Percentiles rank a stretch among this genome's conserved stretches.
Conservation (phyloP, 2,797 vertebrate genomes). For the Pseudochirops corinnae region DNA sequence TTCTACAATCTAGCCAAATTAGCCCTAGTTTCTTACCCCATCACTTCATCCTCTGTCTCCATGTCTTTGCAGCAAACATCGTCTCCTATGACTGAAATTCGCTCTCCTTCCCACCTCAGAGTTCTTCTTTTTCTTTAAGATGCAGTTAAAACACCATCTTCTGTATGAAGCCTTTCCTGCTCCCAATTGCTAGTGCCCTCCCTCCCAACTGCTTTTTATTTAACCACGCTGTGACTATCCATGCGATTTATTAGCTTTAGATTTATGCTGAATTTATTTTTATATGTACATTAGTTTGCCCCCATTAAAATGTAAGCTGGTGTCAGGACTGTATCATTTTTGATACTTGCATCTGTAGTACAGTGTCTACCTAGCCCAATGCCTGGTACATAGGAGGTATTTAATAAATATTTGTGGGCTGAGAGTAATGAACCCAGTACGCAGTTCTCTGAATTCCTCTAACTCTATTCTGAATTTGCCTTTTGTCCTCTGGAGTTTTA, state of each 20-base stretch:
- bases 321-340: background rate
- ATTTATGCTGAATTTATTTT: background rate
- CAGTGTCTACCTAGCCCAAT: background rate
- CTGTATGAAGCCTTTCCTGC: background rate
- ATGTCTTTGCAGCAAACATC: background rate
- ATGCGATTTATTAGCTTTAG: background rate
- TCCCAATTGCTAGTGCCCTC: no score
- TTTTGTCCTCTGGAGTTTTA: background rate
- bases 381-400: background rate
- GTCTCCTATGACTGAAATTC: background rate
- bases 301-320: background rate
- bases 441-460: background rate
- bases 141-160: background rate
- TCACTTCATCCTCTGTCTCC: background rate
- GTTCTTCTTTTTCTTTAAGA: background rate
- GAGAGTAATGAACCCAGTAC: background rate
- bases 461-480: background rate
- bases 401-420: background rate
- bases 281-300: background rate
- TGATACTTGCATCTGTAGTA: background rate
- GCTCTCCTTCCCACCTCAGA: background rate
- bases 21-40: no score
- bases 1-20: background rate
- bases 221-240: background rate
- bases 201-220: background rate